Percentiles rank a stretch among this genome's conserved stretches.
phyloP scores from a whole-genome alignment of 92 coral and sea anemone species.

The Phenganax subtilis region DNA sequence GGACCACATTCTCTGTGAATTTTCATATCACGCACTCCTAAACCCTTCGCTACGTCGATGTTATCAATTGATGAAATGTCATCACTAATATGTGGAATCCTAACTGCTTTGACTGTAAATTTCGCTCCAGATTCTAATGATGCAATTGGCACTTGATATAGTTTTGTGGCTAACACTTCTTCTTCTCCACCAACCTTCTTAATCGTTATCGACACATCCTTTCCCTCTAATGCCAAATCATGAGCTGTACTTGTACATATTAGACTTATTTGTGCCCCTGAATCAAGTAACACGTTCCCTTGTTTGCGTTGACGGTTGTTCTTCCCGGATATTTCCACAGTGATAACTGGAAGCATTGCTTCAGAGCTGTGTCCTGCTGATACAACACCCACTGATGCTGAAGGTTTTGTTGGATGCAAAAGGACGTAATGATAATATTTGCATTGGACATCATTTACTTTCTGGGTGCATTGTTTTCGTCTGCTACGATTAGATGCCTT shows the following conservation, averaged over 20 bases:
- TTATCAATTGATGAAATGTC: slow-evolving; percentile 41
- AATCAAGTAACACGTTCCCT: slow-evolving; percentile 53
- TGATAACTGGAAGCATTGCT: slow-evolving; percentile 52
- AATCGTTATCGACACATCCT: slow-evolving; percentile 40
- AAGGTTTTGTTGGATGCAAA: background rate
- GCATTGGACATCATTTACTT: slow-evolving; percentile 35
- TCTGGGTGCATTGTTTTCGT: slow-evolving; percentile 45
- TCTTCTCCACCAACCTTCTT: slow-evolving; percentile 55
- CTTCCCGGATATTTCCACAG: slow-evolving; percentile 39
- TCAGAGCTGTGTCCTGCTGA: slow-evolving; percentile 5
- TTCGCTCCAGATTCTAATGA: slow-evolving; percentile 40
- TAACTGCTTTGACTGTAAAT: slow-evolving; percentile 52
- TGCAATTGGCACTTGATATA: slow-evolving; percentile 43
- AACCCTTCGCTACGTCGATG: background rate
- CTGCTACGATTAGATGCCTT: slow-evolving; percentile 42
- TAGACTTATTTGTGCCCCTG: slow-evolving; percentile 58
- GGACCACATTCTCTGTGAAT: slow-evolving; percentile 14
- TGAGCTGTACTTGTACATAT: slow-evolving; percentile 46
- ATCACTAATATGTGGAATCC: slow-evolving; percentile 55
- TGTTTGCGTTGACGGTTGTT: slow-evolving; percentile 16
- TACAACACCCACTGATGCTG: slow-evolving; percentile 20
- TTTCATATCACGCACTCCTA: background rate
- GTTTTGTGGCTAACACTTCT: slow-evolving; percentile 48
- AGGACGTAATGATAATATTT: slow-evolving; percentile 12
- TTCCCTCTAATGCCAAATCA: slow-evolving; percentile 41